Base-by-base conservation (phyloP, 2,113 vertebrate genomes). In the Sylvilagus bachmani region DNA sequence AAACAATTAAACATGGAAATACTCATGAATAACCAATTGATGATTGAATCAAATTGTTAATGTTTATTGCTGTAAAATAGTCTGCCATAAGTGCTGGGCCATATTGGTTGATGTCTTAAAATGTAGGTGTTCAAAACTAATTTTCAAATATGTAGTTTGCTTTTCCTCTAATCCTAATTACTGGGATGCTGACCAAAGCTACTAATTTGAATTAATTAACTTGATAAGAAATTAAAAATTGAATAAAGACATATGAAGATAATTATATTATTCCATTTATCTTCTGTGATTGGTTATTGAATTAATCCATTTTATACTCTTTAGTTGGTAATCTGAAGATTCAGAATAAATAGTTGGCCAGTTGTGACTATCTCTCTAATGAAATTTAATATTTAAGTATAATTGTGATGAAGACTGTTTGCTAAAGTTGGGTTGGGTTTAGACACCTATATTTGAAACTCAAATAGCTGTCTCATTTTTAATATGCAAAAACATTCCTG, bases 211-310 rank as follows among this genome's bases (percentile, higher is more conserved):
- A 27, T 86, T 73, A 38, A 74, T 73, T 96, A 77, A 62, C 4
- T 86, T 90, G 74, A 86, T 96, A 96, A 89, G 2, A 96, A 93
- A 89, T 92, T 95, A 38, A 81, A 75, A 33, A 22, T 49, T 94
- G 86, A 96, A 64, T 53, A 62, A 78, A 27, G 8, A 58, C 66
- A 38, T 95, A 80, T 55, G 53, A 88, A 78, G 74, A 77, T 74
- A 53, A 33, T 2, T 0, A 0, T 38, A 1, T 27, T 8, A 0
- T 51, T 84, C 9, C 81, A 91, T 95, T 53, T 77, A 49, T 75
- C 44, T 91, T 82, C 91, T 62, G 49, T 93, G 58, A 69, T 67
- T 83, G 13, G 71, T 77, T 51, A 55, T 70, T 84, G 70, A 22
- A n/a, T 89, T 69, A 79, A 78, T 89, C 5, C 36, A 66, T 74